These are phyloP conservation scores for Chelidonichthys spinosus DNA, from an alignment of 2,797 vertebrate species.

Conservation along the genomic window DNA sequence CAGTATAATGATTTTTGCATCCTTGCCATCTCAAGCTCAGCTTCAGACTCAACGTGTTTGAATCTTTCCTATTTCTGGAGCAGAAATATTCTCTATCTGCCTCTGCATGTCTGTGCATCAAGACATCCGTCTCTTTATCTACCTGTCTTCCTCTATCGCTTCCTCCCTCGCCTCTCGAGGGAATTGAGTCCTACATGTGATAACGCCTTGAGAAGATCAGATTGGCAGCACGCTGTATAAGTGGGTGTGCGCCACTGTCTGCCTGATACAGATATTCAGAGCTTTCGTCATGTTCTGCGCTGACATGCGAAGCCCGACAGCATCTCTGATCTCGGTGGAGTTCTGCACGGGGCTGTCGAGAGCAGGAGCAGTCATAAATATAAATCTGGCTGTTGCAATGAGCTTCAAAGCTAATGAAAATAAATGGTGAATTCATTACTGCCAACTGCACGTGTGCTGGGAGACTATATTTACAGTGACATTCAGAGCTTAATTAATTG, in stretches of 20 bases:
- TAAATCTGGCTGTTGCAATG: slow-evolving; percentile 16
- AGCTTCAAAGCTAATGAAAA: slow-evolving; percentile 41
- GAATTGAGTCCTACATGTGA: slow-evolving; percentile 49
- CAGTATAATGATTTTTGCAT: background rate
- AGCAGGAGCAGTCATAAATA: slow-evolving; percentile 38
- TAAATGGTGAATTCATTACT: slow-evolving; percentile 23
- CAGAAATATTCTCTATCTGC: slow-evolving; percentile 16
- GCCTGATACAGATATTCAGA: slow-evolving; percentile 37
- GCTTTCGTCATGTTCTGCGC: slow-evolving; percentile 31
- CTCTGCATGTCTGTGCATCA: slow-evolving; percentile 5
- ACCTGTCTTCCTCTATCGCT: slow-evolving; percentile 47
- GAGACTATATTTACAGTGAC: slow-evolving; percentile 26
- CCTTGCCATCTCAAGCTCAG: slow-evolving; percentile 1
- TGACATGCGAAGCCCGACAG: slow-evolving; percentile 29
- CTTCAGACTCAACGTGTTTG: background rate
- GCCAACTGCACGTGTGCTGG: background rate
- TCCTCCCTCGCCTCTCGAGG: slow-evolving; percentile 40
- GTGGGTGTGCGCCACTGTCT: slow-evolving; percentile 24
- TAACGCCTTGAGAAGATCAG: slow-evolving; percentile 51
- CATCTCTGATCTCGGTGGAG: slow-evolving; percentile 44
- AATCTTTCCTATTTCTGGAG: background rate
- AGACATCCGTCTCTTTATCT: slow-evolving; percentile 46
- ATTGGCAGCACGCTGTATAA: slow-evolving; percentile 44
- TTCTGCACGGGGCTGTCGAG: slow-evolving; percentile 26
- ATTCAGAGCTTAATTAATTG: slow-evolving; percentile 41